Percentiles rank a stretch among this genome's conserved stretches.
Evolutionary conservation across 1,140 invertebrate species (phyloP).

Genomic region (Drosophila murphyi): DNA sequence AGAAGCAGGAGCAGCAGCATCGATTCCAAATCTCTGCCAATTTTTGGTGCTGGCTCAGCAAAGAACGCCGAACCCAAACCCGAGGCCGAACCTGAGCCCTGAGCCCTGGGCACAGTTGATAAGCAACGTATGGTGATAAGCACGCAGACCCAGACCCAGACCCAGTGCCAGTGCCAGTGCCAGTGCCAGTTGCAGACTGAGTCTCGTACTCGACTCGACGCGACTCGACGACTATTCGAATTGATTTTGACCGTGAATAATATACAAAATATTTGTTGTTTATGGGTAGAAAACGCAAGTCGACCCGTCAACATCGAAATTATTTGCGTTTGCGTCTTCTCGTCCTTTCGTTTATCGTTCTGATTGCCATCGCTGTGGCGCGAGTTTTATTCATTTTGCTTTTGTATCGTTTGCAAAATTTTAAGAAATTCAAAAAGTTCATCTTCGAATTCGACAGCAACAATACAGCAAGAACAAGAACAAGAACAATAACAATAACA

Average conservation of each 20-base stretch:
- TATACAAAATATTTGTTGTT: constrained; percentile 72
- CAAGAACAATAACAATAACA: constrained; percentile 24
- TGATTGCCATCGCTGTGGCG: constrained; percentile 79
- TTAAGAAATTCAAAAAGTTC: constrained; percentile 75
- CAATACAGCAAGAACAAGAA: constrained; percentile 23
- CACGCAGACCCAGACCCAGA: constrained; percentile 22
- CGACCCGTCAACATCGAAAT: constrained; percentile 83
- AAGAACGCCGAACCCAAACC: constrained; percentile 36
- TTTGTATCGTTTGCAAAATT: constrained; percentile 83
- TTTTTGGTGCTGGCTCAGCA: constrained; percentile 55
- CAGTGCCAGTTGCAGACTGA: constrained; percentile 3
- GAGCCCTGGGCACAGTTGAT: constrained; percentile 48
- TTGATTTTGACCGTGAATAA: constrained; percentile 56
- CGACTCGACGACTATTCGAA: constrained; percentile 9
- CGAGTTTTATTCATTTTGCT: constrained; percentile 80
- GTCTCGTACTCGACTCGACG: background rate
- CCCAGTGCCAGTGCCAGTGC: background rate
- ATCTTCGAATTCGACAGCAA: constrained; percentile 38
- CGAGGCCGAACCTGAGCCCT: constrained; percentile 17
- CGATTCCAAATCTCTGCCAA: constrained; percentile 42
- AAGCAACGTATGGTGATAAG: constrained; percentile 61
- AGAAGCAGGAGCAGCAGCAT: constrained; percentile 1
- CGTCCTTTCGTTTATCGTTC: constrained; percentile 80
- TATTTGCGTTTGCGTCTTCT: constrained; percentile 84
- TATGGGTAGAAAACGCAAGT: constrained; percentile 84